Evolutionary conservation across 2,797 vertebrate genomes (phyloP).

Genomic region (Pelochelys cantorii): DNA sequence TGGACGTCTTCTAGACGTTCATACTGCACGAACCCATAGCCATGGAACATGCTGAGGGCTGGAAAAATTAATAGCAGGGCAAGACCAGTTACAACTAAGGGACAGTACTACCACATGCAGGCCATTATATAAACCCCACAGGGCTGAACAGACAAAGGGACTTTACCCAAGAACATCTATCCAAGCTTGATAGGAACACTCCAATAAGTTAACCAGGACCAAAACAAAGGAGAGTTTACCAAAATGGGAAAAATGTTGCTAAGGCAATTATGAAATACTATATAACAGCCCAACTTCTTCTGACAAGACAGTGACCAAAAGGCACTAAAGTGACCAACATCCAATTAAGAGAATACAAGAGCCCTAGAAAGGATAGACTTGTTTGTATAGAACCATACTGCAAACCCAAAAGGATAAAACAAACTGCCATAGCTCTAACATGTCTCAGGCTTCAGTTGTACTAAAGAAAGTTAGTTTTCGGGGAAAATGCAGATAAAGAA

Average conservation of each 20-base stretch:
- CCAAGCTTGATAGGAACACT: neutral
- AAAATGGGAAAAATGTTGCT: neutral
- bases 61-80: conserved; percentile 86
- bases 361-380: neutral
- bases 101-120: conserved; percentile 28
- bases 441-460: neutral
- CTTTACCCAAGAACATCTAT: neutral
- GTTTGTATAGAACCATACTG: neutral
- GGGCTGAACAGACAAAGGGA: neutral
- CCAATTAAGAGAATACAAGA: neutral
- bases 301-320: conserved; percentile 50
- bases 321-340: conserved; percentile 26
- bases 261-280: neutral
- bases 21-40: conserved; percentile 93
- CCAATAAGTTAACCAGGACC: neutral
- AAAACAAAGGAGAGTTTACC: neutral
- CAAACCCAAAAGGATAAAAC: neutral
- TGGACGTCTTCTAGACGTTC: conserved; percentile 89
- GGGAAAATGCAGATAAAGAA: conserved; percentile 3
- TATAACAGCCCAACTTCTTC: neutral
- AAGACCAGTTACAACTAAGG: conserved; percentile 51
- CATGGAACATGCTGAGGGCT: conserved; percentile 91
- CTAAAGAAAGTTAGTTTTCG: neutral
- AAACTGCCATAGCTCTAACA: neutral
- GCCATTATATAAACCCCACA: conserved; percentile 27